Base-by-base conservation (phyloP, 2,888 invertebrate species). In the Cryptocephalus primarius region DNA sequence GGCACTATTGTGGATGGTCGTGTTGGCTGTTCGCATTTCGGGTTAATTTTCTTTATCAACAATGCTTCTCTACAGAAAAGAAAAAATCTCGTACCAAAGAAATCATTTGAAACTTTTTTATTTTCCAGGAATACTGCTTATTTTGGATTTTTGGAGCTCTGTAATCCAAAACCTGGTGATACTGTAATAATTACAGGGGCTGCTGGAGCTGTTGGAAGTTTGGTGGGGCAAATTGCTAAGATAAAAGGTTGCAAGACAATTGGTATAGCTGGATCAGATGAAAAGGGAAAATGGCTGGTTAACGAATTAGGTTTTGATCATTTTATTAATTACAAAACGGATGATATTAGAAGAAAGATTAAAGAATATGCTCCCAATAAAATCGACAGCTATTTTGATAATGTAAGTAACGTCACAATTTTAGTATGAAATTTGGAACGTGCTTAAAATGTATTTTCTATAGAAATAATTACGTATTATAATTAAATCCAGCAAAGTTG, bases 201-300 rank as follows among this genome's bases (percentile, higher is more conserved):
- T 10, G 87, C 83, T 14, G 88, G 88, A 12, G 87, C 86, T 34
- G 86, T 88, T 10, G 88, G 88, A 8, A 80, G 78, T 48, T 75
- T 82, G 42, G 87, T 85, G 31, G 87, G 87, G 1, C 88, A 88
- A 72, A 83, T 88, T 51, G 88, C 79, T 1, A 87, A 86, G 70
- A 75, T 81, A 42, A 74, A 81, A 66, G 83, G 80, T 10, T 79
- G 83, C 57, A 75, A 67, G 47, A 85, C 84, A 0, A 79, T 87
- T 54, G 87, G 85, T 3, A 77, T 83, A 55, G 79, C 83, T 11
- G 85, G 86, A 1, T 74, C 79, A 4, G 79, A 84, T 53, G 79
- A 77, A 14, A 87, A 88, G 71, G 80, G 81, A 53, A 69, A 77
- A 51, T 85, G 82, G 82, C 43, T 64, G 32, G 65, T 85, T 13